Evolutionary conservation across 2,888 invertebrate genomes (phyloP).

Genomic region (Eristalinus sepulchralis): DNA sequence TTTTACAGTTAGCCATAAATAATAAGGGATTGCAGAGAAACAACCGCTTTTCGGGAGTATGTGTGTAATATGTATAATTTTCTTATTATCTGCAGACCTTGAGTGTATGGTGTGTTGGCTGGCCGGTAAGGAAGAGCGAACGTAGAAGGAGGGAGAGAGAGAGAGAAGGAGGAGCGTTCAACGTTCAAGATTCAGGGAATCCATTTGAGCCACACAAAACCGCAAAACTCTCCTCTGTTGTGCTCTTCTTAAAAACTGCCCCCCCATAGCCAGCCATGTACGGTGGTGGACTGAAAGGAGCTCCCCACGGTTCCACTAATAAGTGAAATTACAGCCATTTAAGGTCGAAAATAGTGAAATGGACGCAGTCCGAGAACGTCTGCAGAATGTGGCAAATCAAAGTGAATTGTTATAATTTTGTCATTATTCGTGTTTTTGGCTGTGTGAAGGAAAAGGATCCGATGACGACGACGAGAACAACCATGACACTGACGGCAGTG

Average conservation of each 20-base stretch:
- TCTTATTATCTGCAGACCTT: conserved; percentile 71
- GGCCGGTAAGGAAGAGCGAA: neutral
- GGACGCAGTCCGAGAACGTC: conserved; percentile 38
- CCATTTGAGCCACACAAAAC: conserved; percentile 28
- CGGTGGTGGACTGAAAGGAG: neutral
- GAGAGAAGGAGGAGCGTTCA: neutral
- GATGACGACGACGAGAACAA: neutral
- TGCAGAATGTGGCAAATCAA: conserved; percentile 62
- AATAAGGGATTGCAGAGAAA: conserved; percentile 67
- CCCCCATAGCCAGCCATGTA: neutral
- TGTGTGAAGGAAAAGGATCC: neutral
- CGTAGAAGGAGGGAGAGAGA: no score
- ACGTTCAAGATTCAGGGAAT: conserved; percentile 30
- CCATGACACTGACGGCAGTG: neutral
- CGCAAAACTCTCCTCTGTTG: conserved; percentile 7
- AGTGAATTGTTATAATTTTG: conserved; percentile 66
- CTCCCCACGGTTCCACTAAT: conserved; percentile 53
- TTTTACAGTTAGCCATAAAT: conserved; percentile 70
- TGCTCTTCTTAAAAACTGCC: conserved; percentile 59
- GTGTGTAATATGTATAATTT: conserved; percentile 69
- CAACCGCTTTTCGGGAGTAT: conserved; percentile 65
- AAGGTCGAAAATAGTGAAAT: conserved; percentile 64
- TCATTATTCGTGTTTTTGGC: conserved; percentile 62
- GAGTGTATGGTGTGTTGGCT: conserved; percentile 40
- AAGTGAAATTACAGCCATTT: conserved; percentile 68